These are phyloP conservation scores for human DNA, from an alignment of 2,113 vertebrate species.

Conservation along the genomic window GRCh38 chr3:13809501-13810000, in stretches of 20 bases:
- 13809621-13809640: too few species aligned
- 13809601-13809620: not conserved
- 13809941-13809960: not conserved
- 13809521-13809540: not conserved
- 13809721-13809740: not conserved
- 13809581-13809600: not conserved
- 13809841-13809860: not conserved
- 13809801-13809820: not conserved
- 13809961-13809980: too few species aligned
- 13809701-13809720: not conserved
- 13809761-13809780: not conserved
- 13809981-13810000: not conserved
- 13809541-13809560: not conserved
- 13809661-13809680: too few species aligned
- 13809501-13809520: not conserved
- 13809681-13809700: not conserved
- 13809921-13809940: not conserved
- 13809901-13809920: not conserved
- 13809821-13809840: not conserved
- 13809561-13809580: not conserved
- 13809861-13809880: not conserved
- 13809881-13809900: not conserved
- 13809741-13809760: fast-evolving
- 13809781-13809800: not conserved
- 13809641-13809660: not conserved